Evolutionary conservation across 1,140 invertebrate genomes (phyloP), one percentile per base, ranked within the genome.

Genomic region (Cotesia glomerata): DNA sequence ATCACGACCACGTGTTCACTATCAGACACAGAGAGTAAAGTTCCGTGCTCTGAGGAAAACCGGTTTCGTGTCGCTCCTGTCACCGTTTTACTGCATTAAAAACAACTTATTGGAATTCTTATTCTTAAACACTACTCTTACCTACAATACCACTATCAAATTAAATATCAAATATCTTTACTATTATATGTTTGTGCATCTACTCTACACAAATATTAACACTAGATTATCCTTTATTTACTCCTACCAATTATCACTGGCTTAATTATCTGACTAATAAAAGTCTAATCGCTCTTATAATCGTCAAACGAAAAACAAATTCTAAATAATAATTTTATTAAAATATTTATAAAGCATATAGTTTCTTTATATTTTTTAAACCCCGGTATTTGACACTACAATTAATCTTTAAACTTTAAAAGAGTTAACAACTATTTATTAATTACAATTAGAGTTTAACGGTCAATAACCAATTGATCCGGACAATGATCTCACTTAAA

Each of bases 401-500:
- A 7, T 45, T 45, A 11, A 45, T 45, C 39, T 45, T 11, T 45
- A 7, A 45, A 45, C 8, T 11, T 26, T 26, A 26, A 11, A 45
- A 45, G 2, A 45, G 7, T 11, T 7, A 45, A 45, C 39, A 45
- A 45, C 11, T 45, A 9, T 45, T 56, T 56, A 56, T 16, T 56
- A 56, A 14, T 16, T 45, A 11, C 51, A 8, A 32, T 67, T 45
- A 18, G 7, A 51, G 32, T 69, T 32, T 8, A 68, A 13, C 56
- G 71, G 65, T 69, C 65, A 74, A 69, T 69, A 11, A 65, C 35
- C 66, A 74, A 69, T 69, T 74, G 72, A 74, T 62, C 72, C 35
- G 26, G n/a, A 58, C 34, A 64, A 18, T 65, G 69, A 65, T 64
- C 69, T 63, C 11, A 64, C 16, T 13, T 14, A 7, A 26, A 11